Evolutionary conservation across 2,888 invertebrate species (phyloP), one percentile per base, ranked within the genome.

Genomic region (Anthrax anthrax): DNA sequence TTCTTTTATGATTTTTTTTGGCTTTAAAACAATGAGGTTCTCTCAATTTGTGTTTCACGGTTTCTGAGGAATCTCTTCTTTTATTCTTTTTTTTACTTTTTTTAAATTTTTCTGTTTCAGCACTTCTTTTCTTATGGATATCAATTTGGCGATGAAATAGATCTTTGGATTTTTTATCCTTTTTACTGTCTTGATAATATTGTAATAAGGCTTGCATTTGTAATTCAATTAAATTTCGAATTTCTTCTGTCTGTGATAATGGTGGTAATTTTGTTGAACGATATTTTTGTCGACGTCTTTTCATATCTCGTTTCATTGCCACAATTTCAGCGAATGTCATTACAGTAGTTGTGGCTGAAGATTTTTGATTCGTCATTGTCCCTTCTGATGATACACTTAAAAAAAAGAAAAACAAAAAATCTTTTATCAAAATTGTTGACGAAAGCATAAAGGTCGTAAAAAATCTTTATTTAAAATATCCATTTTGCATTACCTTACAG

Each of bases 161-260:
- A n/a, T n/a, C n/a, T n/a, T n/a, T n/a, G n/a, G n/a, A n/a, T n/a
- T n/a, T n/a, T n/a, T n/a, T n/a, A n/a, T n/a, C n/a, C n/a, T n/a
- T n/a, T n/a, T n/a, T n/a, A n/a, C n/a, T n/a, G n/a, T n/a, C n/a
- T n/a, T n/a, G 2, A 42, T 55, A 37, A 49, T 56, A 60, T 42
- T 58, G 55, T n/a, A 48, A 43, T 14, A 67, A 42, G 3, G 66
- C 62, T 45, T 60, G 54, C 67, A 67, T 67, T 55, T 67, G 67
- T 13, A 65, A 48, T 3, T 59, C 52, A 8, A 67, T 60, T 34
- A 67, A 50, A 42, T 60, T 58, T 12, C 62, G 57, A 27, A 66
- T 53, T 48, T 66, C 62, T 50, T 66, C 65, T 12, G 57, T 60
- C 10, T 62, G 54, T 3, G 66, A 63, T 3, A 62, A 61, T 6